Conservation (phyloP, 2,888 invertebrate genomes). For the Himalopsyche anomala region DNA sequence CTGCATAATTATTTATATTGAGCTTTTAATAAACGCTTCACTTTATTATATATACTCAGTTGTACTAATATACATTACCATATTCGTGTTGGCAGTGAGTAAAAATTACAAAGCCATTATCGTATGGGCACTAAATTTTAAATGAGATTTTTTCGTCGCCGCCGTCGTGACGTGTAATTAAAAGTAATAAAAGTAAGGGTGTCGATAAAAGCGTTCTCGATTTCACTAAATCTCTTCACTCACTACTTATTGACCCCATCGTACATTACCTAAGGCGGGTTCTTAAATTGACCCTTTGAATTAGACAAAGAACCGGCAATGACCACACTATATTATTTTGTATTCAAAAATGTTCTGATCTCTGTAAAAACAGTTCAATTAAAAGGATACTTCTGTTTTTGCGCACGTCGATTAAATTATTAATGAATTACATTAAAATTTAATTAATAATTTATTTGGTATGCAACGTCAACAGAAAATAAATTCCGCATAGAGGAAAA, state of each 20-base stretch:
- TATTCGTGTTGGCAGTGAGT: slow-evolving; percentile 13
- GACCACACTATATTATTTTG: neutral
- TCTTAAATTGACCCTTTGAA: neutral
- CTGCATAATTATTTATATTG: too few species aligned
- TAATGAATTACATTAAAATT: too few species aligned
- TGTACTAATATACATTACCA: neutral
- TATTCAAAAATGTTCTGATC: too few species aligned
- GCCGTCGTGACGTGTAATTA: slow-evolving; percentile 47
- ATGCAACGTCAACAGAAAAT: too few species aligned
- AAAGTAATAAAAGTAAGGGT: slow-evolving; percentile 53
- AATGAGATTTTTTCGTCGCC: slow-evolving; percentile 32
- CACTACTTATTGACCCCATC: neutral
- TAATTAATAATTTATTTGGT: too few species aligned
- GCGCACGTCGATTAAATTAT: too few species aligned
- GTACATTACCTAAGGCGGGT: neutral
- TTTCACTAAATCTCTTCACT: slow-evolving; percentile 43
- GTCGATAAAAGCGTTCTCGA: slow-evolving; percentile 41
- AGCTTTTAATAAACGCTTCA: neutral
- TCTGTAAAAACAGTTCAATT: too few species aligned
- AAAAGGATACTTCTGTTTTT: too few species aligned
- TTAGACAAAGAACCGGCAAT: neutral
- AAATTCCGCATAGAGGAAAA: too few species aligned
- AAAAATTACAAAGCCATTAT: slow-evolving; percentile 37
- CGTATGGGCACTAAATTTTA: slow-evolving; percentile 24
- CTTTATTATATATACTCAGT: neutral